These are phyloP conservation scores for Tachypleus tridentatus DNA, from an alignment of 1,140 invertebrate genomes.

Conservation along the genomic window DNA sequence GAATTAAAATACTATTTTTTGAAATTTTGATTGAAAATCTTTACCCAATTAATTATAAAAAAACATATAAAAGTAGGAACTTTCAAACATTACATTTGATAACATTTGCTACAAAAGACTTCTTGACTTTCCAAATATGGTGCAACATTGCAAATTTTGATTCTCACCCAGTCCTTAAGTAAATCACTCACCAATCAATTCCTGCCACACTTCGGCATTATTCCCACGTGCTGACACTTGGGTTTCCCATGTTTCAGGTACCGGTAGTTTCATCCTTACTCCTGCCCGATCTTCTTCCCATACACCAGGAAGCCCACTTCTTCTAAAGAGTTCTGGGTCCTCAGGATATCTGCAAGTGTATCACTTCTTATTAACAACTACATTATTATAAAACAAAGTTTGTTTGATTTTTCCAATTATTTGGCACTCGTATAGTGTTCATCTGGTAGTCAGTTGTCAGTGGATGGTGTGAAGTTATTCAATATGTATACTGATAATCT, in stretches of 20 bases:
- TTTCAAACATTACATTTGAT: too few species aligned
- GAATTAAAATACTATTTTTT: too few species aligned
- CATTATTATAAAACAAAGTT: conserved; percentile 5
- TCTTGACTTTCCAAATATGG: too few species aligned
- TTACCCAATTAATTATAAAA: too few species aligned
- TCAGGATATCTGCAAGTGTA: conserved; percentile 34
- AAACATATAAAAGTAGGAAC: too few species aligned
- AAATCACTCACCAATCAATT: conserved; percentile 11
- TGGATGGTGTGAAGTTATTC: too few species aligned
- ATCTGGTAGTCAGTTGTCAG: background rate
- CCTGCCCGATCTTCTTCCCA: conserved; percentile 36
- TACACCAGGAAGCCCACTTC: conserved; percentile 33
- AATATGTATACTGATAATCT: too few species aligned
- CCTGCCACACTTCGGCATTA: conserved; percentile 35
- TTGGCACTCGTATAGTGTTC: background rate
- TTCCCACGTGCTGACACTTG: conserved; percentile 39
- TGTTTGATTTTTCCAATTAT: background rate
- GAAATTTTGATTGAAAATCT: too few species aligned
- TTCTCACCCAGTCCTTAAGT: too few species aligned
- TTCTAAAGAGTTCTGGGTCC: conserved; percentile 33
- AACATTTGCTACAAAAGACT: too few species aligned
- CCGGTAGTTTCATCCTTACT: conserved; percentile 39
- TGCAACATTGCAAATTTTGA: too few species aligned
- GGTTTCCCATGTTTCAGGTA: conserved; percentile 42
- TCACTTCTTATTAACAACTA: conserved; percentile 3